Percentiles rank a stretch among this genome's conserved stretches.
Conservation (phyloP, 1,140 invertebrate species). For the Lineus longissimus region DNA sequence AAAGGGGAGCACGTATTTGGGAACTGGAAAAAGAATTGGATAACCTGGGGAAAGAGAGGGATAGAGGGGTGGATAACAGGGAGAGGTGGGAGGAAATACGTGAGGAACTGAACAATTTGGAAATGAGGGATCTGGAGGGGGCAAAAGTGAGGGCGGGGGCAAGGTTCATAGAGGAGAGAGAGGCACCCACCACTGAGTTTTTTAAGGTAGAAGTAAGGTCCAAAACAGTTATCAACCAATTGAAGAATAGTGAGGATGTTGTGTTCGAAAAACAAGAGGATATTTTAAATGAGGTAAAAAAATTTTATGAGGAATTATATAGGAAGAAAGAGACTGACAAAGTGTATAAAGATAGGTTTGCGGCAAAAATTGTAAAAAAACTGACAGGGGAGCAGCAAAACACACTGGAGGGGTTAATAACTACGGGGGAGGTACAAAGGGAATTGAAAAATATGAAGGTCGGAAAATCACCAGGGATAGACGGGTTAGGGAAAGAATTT, state of each 20-base stretch:
- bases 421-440: background rate
- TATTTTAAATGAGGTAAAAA: background rate
- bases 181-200: no score
- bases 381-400: background rate
- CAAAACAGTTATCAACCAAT: background rate
- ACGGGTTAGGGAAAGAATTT: slow-evolving; percentile 1
- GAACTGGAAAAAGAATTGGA: no score
- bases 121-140: no score
- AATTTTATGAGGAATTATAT: background rate
- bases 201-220: no score
- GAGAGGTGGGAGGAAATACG: no score
- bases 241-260: background rate
- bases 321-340: background rate
- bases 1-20: no score
- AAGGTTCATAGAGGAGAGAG: no score
- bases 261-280: background rate
- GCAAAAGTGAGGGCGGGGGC: no score
- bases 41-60: no score
- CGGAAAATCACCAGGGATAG: background rate
- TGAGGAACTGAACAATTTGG: no score
- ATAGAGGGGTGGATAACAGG: no score
- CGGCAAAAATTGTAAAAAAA: background rate
- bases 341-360: background rate
- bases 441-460: background rate
- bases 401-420: background rate